Percentiles rank a stretch among this genome's conserved stretches.
These are phyloP conservation scores for Cardinalis cardinalis DNA, from an alignment of 2,113 vertebrate genomes.

Conservation along the genomic window DNA sequence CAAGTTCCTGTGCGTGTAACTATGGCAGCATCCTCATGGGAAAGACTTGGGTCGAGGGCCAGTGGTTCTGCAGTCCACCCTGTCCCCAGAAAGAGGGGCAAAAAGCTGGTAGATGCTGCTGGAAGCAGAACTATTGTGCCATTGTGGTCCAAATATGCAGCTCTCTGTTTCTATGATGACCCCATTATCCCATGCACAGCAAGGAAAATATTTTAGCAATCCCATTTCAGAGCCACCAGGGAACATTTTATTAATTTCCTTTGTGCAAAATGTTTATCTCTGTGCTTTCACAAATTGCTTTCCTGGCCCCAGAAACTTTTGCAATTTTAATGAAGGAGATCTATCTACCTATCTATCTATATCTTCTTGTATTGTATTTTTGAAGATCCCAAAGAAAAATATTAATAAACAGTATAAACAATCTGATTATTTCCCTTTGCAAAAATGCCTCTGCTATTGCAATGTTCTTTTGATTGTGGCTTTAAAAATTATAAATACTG, in stretches of 20 bases:
- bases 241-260: slow-evolving; percentile 33
- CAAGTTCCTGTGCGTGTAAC: background rate
- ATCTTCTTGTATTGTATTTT: background rate
- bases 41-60: background rate
- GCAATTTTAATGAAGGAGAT: slow-evolving; percentile 19
- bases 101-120: background rate
- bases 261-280: slow-evolving; percentile 34
- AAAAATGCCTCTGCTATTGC: background rate
- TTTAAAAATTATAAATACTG: background rate
- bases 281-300: slow-evolving; percentile 23
- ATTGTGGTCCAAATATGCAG: background rate
- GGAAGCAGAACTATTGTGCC: background rate
- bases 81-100: background rate
- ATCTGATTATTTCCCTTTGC: background rate
- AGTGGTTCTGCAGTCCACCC: background rate
- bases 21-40: background rate
- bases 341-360: background rate
- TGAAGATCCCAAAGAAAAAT: background rate
- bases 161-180: background rate
- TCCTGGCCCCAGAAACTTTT: slow-evolving; percentile 6
- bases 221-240: background rate
- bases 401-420: background rate
- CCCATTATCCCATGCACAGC: background rate
- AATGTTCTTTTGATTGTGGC: background rate
- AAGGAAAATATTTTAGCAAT: slow-evolving; percentile 26